Conservation (phyloP, 2,113 vertebrate genomes). For the Phalacrocorax aristotelis region DNA sequence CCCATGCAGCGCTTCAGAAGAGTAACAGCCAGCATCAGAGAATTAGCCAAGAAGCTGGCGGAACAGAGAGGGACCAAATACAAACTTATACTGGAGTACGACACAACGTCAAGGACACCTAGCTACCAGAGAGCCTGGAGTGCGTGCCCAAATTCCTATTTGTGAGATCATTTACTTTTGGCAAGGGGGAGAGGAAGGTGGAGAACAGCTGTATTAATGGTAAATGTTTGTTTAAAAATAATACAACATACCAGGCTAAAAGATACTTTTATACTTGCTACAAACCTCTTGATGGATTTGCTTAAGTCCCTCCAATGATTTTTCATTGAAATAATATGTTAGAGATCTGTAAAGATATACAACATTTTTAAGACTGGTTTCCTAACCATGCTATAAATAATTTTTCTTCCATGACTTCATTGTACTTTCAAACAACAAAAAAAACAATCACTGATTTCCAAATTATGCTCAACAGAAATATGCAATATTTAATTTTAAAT, state of each 20-base stretch:
- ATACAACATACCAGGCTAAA: neutral
- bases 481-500: neutral
- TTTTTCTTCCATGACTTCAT: neutral
- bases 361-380: neutral
- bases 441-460: neutral
- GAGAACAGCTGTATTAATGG: neutral
- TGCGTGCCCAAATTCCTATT: fast-evolving
- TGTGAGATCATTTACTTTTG: neutral
- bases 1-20: neutral
- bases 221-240: neutral
- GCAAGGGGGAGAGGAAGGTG: neutral
- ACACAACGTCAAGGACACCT: neutral
- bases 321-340: slow-evolving; percentile 75
- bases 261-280: neutral
- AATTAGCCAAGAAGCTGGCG: neutral
- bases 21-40: neutral
- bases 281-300: slow-evolving; percentile 86
- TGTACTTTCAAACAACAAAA: neutral
- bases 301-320: slow-evolving; percentile 80
- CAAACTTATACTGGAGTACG: neutral
- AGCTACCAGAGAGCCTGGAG: neutral
- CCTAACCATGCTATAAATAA: neutral
- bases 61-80: neutral
- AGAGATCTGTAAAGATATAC: slow-evolving; percentile 69
- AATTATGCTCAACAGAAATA: neutral